phyloP scores from a whole-genome alignment of 2,888 invertebrate species.

The Empis livida region DNA sequence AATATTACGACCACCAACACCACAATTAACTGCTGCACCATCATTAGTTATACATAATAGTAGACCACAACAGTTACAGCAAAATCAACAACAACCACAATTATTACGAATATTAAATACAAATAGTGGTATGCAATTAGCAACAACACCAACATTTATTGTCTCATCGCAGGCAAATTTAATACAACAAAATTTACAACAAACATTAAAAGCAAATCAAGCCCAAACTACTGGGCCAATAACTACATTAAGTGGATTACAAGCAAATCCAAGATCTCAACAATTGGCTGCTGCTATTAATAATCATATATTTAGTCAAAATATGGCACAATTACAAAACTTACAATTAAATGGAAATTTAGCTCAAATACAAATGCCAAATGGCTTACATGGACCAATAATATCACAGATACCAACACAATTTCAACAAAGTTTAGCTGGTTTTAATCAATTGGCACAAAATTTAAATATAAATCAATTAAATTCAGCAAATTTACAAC shows the following conservation, averaged over 20 bases:
- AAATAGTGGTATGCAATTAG: constrained; percentile 46
- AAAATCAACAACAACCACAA: constrained; percentile 37
- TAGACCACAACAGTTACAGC: constrained; percentile 28
- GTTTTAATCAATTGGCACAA: constrained; percentile 21
- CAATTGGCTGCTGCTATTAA: constrained; percentile 32
- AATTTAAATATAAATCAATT: constrained; percentile 32
- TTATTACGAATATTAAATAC: constrained; percentile 47
- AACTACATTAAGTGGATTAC: constrained; percentile 31
- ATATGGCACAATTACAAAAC: constrained; percentile 34
- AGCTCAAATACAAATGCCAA: constrained; percentile 37
- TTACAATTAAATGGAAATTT: constrained; percentile 32
- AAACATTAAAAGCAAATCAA: constrained; percentile 29
- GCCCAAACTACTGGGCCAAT: constrained; percentile 19
- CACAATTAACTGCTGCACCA: constrained; percentile 36
- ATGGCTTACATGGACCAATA: constrained; percentile 28
- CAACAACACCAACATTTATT: constrained; percentile 40
- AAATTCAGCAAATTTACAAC: constrained; percentile 31
- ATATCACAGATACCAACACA: constrained; percentile 34
- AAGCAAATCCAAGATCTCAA: constrained; percentile 32
- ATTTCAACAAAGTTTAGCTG: constrained; percentile 30
- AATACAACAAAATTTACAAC: constrained; percentile 35
- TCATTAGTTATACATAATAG: constrained; percentile 35
- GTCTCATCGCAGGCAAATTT: constrained; percentile 37
- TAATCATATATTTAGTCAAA: constrained; percentile 33
- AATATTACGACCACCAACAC: constrained; percentile 52